These are phyloP conservation scores for Limonius californicus DNA, from an alignment of 1,140 invertebrate genomes.

Conservation along the genomic window DNA sequence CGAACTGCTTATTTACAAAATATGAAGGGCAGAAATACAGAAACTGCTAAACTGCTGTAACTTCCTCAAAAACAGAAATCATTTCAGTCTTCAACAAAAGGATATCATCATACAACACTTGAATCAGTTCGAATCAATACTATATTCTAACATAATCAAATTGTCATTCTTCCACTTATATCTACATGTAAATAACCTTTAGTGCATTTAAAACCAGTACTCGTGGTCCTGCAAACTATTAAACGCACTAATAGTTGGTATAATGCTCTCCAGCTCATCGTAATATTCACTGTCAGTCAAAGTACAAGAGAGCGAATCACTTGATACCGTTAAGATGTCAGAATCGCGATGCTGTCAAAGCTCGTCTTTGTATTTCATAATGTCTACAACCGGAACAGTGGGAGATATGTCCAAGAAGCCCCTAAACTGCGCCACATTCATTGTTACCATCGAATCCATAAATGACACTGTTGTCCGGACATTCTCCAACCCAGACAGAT, in stretches of 20 bases:
- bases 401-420: not conserved
- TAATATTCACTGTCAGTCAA: not conserved
- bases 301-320: too few species aligned
- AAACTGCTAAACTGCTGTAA: too few species aligned
- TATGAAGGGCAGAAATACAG: too few species aligned
- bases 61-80: too few species aligned
- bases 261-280: not conserved
- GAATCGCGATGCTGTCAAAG: not conserved
- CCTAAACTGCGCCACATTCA: not conserved
- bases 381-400: not conserved
- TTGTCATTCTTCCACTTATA: too few species aligned
- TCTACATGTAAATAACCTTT: too few species aligned
- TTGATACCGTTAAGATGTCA: too few species aligned
- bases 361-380: not conserved
- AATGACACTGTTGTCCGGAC: not conserved
- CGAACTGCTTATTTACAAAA: too few species aligned
- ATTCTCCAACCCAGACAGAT: not conserved
- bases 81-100: too few species aligned
- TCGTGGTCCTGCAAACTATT: slow-evolving; percentile 3
- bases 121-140: too few species aligned
- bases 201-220: slow-evolving; percentile 8
- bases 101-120: too few species aligned
- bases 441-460: not conserved
- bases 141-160: too few species aligned
- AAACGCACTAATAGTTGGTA: not conserved